A percentile compares a stretch with the other conserved stretches of the same genome.
These are phyloP conservation scores for Sinella curviseta DNA, from an alignment of 1,140 invertebrate genomes.

Conservation along the genomic window DNA sequence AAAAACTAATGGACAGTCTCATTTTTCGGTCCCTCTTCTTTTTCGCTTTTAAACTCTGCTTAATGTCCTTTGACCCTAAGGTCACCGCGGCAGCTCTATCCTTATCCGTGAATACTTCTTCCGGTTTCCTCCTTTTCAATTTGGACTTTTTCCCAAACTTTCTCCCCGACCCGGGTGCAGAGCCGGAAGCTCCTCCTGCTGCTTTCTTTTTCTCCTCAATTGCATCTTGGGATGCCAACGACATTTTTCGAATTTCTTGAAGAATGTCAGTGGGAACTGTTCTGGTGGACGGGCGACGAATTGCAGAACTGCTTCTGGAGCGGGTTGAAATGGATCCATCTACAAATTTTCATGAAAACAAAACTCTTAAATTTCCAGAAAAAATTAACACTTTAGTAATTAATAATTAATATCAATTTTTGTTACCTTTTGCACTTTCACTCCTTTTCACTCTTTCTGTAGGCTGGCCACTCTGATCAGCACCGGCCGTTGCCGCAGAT, in stretches of 20 bases:
- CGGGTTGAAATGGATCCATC: neutral
- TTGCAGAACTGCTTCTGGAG: neutral
- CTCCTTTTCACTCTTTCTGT: neutral
- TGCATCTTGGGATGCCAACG: conserved; percentile 47
- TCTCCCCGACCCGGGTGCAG: neutral
- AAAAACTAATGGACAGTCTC: conserved; percentile 57
- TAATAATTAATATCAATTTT: neutral
- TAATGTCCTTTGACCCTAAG: conserved; percentile 78
- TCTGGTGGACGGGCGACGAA: conserved; percentile 22
- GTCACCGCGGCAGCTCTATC: conserved; percentile 84
- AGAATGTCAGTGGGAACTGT: conserved; percentile 31
- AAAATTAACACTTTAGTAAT: neutral
- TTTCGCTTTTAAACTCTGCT: conserved; percentile 77
- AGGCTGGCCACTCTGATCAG: neutral
- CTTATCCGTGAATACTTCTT: conserved; percentile 85
- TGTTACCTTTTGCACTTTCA: neutral
- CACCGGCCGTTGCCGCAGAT: neutral
- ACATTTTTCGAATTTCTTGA: conserved; percentile 49
- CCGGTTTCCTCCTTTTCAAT: conserved; percentile 56
- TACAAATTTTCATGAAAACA: neutral
- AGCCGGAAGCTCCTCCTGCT: neutral
- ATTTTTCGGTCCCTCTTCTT: conserved; percentile 73
- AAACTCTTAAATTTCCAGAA: neutral
- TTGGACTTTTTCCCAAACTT: neutral
- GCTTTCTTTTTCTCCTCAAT: conserved; percentile 34